Evolutionary conservation across 2,797 vertebrate genomes (phyloP).

Genomic region (Catharus ustulatus): DNA sequence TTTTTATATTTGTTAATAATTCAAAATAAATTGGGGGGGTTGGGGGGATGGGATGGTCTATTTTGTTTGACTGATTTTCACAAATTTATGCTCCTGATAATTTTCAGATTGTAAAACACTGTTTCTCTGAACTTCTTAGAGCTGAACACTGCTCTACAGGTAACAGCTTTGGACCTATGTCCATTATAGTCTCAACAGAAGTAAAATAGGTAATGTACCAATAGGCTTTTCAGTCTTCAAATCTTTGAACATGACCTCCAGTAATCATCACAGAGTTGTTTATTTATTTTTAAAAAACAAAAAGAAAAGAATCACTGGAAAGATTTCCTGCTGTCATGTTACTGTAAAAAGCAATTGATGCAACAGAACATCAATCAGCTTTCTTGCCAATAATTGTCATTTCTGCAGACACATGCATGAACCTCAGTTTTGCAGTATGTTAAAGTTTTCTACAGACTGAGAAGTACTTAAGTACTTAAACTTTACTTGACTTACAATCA

Average conservation of each 20-base stretch:
- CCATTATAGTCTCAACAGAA: background rate
- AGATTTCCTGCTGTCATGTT: background rate
- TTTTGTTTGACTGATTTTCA: background rate
- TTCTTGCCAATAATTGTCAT: background rate
- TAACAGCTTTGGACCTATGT: background rate
- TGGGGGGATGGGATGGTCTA: accelerated
- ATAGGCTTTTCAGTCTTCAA: background rate
- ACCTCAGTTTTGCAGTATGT: background rate
- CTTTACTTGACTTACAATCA: background rate
- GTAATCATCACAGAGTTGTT: background rate
- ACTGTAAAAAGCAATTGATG: background rate
- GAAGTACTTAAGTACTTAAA: background rate
- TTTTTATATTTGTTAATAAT: background rate
- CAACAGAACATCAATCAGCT: background rate
- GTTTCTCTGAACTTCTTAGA: background rate
- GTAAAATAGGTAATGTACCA: background rate
- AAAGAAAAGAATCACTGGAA: background rate
- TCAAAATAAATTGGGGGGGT: too few species aligned
- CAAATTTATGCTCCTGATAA: accelerated
- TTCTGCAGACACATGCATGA: background rate
- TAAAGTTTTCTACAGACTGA: background rate
- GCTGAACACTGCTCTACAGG: background rate
- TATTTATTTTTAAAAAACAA: background rate
- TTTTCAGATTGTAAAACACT: background rate
- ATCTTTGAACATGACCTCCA: background rate